Percentiles rank a stretch among this genome's conserved stretches.
phyloP scores from a whole-genome alignment of 2,888 invertebrate species.

The Galeruca laticollis region DNA sequence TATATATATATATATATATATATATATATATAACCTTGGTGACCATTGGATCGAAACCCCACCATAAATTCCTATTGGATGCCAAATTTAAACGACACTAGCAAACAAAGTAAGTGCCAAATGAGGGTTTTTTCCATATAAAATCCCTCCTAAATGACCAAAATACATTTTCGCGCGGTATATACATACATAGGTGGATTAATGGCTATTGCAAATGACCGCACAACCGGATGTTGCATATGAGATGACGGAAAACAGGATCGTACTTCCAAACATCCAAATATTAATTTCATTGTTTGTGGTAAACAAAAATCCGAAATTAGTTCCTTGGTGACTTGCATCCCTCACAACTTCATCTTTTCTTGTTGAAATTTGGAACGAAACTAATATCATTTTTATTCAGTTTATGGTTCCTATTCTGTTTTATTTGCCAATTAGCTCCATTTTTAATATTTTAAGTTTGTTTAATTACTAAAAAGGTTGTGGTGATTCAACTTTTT shows the following conservation, averaged over 20 bases:
- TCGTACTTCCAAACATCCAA: neutral
- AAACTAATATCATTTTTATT: too few species aligned
- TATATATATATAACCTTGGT: neutral
- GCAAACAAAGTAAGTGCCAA: slow-evolving; percentile 28
- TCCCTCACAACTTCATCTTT: too few species aligned
- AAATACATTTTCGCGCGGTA: slow-evolving; percentile 39
- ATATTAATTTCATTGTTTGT: neutral
- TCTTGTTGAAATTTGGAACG: too few species aligned
- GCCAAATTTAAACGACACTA: slow-evolving; percentile 34
- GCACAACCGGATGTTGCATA: slow-evolving; percentile 38
- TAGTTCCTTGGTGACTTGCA: too few species aligned
- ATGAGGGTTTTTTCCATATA: slow-evolving; percentile 30
- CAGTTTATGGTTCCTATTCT: too few species aligned
- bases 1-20: too few species aligned
- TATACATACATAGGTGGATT: slow-evolving; percentile 47
- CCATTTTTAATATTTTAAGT: too few species aligned
- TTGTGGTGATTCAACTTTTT: too few species aligned
- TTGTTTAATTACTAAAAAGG: too few species aligned
- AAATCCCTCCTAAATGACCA: slow-evolving; percentile 26
- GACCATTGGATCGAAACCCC: slow-evolving; percentile 9
- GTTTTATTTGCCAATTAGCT: too few species aligned
- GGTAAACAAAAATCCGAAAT: too few species aligned
- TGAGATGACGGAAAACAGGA: slow-evolving; percentile 2
- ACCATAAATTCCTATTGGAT: slow-evolving; percentile 20
- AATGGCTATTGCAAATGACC: slow-evolving; percentile 53